Base-by-base conservation (phyloP, 2,888 invertebrate species). In the Zelleria hepariella region DNA sequence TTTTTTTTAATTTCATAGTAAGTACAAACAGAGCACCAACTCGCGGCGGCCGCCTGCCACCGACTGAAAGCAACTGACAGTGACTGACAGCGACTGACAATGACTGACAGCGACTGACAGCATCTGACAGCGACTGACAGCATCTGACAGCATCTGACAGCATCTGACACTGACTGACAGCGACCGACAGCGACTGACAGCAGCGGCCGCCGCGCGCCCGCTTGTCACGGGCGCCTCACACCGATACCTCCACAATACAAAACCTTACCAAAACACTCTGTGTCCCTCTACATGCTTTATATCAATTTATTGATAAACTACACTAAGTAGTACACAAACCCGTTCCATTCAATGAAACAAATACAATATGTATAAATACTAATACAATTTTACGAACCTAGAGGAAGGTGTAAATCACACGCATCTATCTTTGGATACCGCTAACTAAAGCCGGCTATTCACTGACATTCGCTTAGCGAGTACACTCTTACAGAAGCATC, bases 371-470 rank as follows among this genome's bases (percentile, higher is more conserved):
- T 80, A 80, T 84, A 79, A 77, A 79, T 85, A 82, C 80, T 78
- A 83, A 73, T 80, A 78, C 72, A 76, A 67, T 42, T 15, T 42
- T 42, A 42, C 32, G 32, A 42, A 84, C 78, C 80, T 86, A 86
- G 79, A 84, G 82, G 83, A 85, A 86, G 80, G 80, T 76, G 73
- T 71, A 80, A 80, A 86, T 86, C 86, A 87, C 83, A 42, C 32
- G 32, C 85, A 83, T 80, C 82, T 81, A 85, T 86, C 86, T 87
- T 87, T 86, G 87, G 87, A 87, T 86, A 86, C 86, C 15, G 32
- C 32, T 42, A 2, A 10, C 32, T 42, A 42, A 42, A 42, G 5
- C 32, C 32, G 10, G 1, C 32, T 10, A 15, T 42, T 15, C 32
- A 49, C 57, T 64, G 67, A 59, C 61, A 23, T 59, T 49, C 32